Evolutionary conservation across 2,797 vertebrate genomes (phyloP), one percentile per base, ranked within the genome.

Genomic region (Lindbergichthys nudifrons): DNA sequence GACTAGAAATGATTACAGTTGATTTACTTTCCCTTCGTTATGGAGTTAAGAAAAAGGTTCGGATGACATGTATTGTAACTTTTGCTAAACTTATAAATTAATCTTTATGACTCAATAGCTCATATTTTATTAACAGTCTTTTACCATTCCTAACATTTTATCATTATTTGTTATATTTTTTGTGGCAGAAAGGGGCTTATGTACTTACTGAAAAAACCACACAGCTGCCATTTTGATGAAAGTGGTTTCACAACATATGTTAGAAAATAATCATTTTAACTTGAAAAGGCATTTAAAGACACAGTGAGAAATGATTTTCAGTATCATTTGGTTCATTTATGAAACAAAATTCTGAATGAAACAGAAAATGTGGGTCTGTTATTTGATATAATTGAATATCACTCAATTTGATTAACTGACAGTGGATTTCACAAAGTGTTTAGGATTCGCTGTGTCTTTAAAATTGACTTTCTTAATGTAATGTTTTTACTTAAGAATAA

Each of bases 141-240:
- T 14, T 36, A 12, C 36, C 11, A 5, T 50, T 36, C 13, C 13
- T 50, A 15, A 39, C 16, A 11, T 70, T 5, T 36, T 7, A 36
- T 36, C 32, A 6, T 36, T 36, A 36, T 9, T 36, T 36, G 32
- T 5, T 0, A 18, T 52, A 9, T 57, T 19, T 26, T 50, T 21
- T 12, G 23, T 13, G 36, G 51, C 53, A 69, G 1, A 4, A n/a
- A 39, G 19, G 58, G 23, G 11, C 70, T 69, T 77, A 19, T 12
- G 14, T 45, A 48, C 43, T 12, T 53, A n/a, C 13, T 21, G 11
- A 21, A 54, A 26, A 53, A 61, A 60, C 47, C 47, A 39, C 16
- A 26, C n/a, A 3, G 54, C 63, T 68, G 65, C 50, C 65, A 14
- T 46, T 67, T 43, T 47, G 15, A 57, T 45, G 30, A 48, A 67